Base-by-base conservation (phyloP, 2,113 vertebrate genomes). In the Oxyruncus cristatus region DNA sequence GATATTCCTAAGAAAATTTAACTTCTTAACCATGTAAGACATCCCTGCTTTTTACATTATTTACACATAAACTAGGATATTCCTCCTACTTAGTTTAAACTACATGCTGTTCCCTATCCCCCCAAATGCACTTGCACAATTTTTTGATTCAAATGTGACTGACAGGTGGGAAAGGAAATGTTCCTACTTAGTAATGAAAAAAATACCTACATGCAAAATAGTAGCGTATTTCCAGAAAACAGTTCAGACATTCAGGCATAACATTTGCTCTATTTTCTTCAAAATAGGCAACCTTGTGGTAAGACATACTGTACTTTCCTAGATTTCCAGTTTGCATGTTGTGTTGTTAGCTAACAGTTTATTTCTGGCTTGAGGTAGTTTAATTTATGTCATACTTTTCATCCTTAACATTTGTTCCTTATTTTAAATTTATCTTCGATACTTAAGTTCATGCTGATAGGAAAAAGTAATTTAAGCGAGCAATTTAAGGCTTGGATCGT, bases 381-480 rank as follows among this genome's bases (percentile, higher is more conserved):
- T 88, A 63, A 61, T 85, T 66, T 58, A 74, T 76, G 59, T 23
- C 3, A 56, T 65, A 59, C 9, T 87, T 91, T 52, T 91, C 2
- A 74, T 74, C 63, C 65, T 79, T 91, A 95, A 76, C 72, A 77
- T 86, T 88, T 89, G 16, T 62, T 97, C 58, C n/a, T 78, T 27
- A 73, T 46, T 49, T 28, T n/a, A 85, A 88, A 91, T 96, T 62
- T 91, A 81, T 62, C 78, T 79, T 91, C 78, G 59, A 93, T 35
- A 59, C 8, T 49, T 61, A 65, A 83, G 42, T 42, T 91, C 21
- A 23, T 47, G 59, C n/a, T 85, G 50, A 59, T 26, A 76, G 71
- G 12, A 49, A 80, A 71, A 91, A 88, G 59, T 67, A 76, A 90
- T 88, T 93, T 88, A 93, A 90, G 23, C 3, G 11, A 85, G 41